These are phyloP conservation scores for Eulithis prunata DNA, from an alignment of 2,888 invertebrate species.

Conservation along the genomic window DNA sequence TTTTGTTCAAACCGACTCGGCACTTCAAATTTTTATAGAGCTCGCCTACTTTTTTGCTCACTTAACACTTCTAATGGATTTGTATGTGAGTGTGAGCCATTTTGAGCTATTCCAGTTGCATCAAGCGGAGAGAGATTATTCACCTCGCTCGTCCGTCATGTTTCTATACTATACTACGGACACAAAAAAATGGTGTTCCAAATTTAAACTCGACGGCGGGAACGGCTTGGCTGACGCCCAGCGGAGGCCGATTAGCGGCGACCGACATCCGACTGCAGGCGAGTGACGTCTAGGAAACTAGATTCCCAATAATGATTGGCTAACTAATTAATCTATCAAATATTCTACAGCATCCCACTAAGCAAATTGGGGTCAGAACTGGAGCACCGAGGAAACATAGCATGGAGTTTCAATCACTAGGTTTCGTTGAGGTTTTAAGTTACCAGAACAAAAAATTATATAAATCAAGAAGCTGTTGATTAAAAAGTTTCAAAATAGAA, in stretches of 20 bases:
- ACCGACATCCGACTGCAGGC: slow-evolving; percentile 64
- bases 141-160: slow-evolving; percentile 63
- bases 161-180: slow-evolving; percentile 57
- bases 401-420: too few species aligned
- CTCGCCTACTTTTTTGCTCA: slow-evolving; percentile 6
- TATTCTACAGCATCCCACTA: background rate
- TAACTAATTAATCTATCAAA: background rate
- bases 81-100: slow-evolving; percentile 2
- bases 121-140: slow-evolving; percentile 73
- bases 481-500: too few species aligned
- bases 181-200: slow-evolving; percentile 77
- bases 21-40: background rate
- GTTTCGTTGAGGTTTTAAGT: too few species aligned
- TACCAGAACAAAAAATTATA: too few species aligned
- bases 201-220: slow-evolving; percentile 80
- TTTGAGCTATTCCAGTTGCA: slow-evolving; percentile 34
- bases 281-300: slow-evolving; percentile 50
- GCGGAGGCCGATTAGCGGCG: slow-evolving; percentile 64
- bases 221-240: slow-evolving; percentile 79
- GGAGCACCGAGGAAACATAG: too few species aligned
- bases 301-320: slow-evolving; percentile 25
- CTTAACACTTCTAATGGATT: background rate
- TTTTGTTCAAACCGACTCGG: slow-evolving; percentile 39
- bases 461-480: too few species aligned
- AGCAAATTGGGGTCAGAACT: too few species aligned